Percentiles rank a stretch among this genome's conserved stretches.
Conservation (phyloP, 2,797 vertebrate genomes). For the Onychomys torridus region DNA sequence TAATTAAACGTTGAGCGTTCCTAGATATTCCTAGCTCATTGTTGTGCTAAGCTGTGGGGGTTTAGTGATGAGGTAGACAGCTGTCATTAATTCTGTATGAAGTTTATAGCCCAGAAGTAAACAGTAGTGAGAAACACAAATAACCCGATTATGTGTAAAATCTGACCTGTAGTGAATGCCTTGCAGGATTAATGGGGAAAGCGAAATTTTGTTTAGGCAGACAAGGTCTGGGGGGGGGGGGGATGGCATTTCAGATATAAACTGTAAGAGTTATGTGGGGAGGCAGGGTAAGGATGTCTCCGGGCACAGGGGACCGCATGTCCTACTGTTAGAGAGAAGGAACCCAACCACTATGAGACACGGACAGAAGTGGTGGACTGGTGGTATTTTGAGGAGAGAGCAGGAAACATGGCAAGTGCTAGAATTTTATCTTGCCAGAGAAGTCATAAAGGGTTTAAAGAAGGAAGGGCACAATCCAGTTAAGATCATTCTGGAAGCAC, state of each 20-base stretch:
- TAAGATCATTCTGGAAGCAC: not conserved
- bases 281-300: not conserved
- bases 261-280: not conserved
- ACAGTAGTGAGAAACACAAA: not conserved
- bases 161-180: not conserved
- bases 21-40: not conserved
- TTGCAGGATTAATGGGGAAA: not conserved
- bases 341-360: not conserved
- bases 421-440: not conserved
- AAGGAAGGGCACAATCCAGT: not conserved
- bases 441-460: not conserved
- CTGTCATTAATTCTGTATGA: not conserved
- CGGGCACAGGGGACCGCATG: not conserved
- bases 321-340: not conserved
- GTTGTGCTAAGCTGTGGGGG: not conserved
- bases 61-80: not conserved
- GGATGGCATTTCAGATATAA: not conserved
- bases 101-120: not conserved
- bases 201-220: not conserved
- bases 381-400: not conserved
- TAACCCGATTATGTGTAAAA: not conserved
- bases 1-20: conserved; percentile 9
- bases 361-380: not conserved
- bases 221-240: not conserved
- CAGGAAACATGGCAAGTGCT: not conserved